Evolutionary conservation across 2,888 invertebrate genomes (phyloP).

Genomic region (Pristionchus mayeri): DNA sequence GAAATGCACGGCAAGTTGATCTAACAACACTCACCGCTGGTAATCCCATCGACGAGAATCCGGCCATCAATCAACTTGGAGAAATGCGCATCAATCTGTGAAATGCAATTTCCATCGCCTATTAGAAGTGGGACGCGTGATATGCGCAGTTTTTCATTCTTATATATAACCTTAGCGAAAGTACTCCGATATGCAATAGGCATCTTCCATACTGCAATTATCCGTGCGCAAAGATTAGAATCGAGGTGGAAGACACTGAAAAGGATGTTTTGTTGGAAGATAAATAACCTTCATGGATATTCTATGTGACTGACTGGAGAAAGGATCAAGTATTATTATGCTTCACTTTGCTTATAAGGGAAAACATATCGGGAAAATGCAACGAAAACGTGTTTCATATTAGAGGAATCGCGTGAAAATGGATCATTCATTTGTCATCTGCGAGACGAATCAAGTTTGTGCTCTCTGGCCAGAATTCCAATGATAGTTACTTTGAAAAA

Average conservation of each 20-base stretch:
- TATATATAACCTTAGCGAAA: neutral
- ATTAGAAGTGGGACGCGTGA: too few relatives aligned
- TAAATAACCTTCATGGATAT: too few relatives aligned
- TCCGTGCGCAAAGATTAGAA: neutral
- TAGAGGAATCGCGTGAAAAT: too few relatives aligned
- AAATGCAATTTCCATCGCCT: too few relatives aligned
- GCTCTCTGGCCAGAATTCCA: too few relatives aligned
- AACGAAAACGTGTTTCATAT: neutral
- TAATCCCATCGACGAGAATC: neutral
- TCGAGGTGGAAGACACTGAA: constrained; percentile 18
- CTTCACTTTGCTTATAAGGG: neutral
- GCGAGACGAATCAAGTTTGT: too few relatives aligned
- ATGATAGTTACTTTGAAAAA: too few relatives aligned
- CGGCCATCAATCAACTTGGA: neutral
- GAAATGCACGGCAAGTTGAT: too few relatives aligned
- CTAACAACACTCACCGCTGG: neutral
- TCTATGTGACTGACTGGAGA: too few relatives aligned
- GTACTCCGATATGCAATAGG: neutral
- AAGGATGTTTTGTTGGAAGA: neutral
- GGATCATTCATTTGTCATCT: too few relatives aligned
- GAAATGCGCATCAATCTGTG: neutral
- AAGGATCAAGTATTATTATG: too few relatives aligned
- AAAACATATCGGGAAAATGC: neutral
- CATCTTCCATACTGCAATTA: neutral
- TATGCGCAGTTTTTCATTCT: neutral